A percentile compares a stretch with the other conserved stretches of the same genome.
phyloP scores from a whole-genome alignment of 1,140 invertebrate species.

The Carcinoscorpius rotundicauda region DNA sequence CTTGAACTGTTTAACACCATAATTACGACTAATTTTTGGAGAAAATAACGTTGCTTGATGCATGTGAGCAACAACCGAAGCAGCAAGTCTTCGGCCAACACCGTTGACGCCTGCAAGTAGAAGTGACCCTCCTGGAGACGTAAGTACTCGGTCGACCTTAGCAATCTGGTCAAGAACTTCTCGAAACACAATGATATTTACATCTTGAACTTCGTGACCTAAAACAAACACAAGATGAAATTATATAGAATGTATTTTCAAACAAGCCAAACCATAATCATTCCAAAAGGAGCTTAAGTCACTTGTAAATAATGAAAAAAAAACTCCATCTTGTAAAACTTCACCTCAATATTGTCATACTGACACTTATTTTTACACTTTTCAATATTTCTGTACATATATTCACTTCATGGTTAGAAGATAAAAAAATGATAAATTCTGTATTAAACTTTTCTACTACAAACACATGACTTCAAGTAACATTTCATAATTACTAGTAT shows the following conservation, averaged over 20 bases:
- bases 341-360: neutral
- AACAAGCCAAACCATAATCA: no score
- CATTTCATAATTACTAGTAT: no score
- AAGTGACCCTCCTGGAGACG: conserved; percentile 48
- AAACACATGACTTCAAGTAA: no score
- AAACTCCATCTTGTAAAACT: no score
- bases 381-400: no score
- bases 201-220: conserved; percentile 45
- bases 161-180: conserved; percentile 53
- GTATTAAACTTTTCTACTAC: no score
- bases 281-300: conserved; percentile 13
- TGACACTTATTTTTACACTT: neutral
- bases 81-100: conserved; percentile 58
- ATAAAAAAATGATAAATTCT: no score
- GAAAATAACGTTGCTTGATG: conserved; percentile 53
- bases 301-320: conserved; percentile 8
- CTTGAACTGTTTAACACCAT: conserved; percentile 48
- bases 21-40: conserved; percentile 43
- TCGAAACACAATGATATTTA: conserved; percentile 45
- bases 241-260: no score
- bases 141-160: conserved; percentile 47
- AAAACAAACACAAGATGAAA: conserved; percentile 17
- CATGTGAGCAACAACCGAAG: conserved; percentile 55
- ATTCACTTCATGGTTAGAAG: no score
- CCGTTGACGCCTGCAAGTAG: conserved; percentile 62